A percentile compares a stretch with the other conserved stretches of the same genome.
Conservation (phyloP, 2,113 vertebrate species). For the Chlamydotis undulata region DNA sequence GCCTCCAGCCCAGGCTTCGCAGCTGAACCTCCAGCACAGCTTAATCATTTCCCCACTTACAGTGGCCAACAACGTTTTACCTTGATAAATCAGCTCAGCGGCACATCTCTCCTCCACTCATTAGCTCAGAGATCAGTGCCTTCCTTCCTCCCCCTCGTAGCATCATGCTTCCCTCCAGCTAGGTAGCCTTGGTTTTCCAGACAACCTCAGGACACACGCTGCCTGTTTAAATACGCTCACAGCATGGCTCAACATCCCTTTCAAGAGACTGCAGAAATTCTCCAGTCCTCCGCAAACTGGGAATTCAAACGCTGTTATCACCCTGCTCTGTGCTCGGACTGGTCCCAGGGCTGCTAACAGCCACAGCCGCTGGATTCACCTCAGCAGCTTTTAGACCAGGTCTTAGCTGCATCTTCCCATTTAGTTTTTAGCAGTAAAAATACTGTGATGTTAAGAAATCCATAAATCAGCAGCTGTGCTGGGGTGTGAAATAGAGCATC, state of each 20-base stretch:
- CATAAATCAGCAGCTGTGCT: not conserved
- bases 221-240: not conserved
- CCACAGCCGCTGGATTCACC: not conserved
- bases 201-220: not conserved
- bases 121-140: not conserved
- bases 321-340: rapidly evolving
- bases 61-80: not conserved
- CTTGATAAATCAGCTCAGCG: not conserved
- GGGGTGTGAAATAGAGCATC: not conserved
- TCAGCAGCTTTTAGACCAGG: not conserved
- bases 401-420: not conserved
- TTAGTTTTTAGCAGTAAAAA: not conserved
- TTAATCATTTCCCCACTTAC: not conserved
- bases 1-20: not conserved
- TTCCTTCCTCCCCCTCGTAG: not conserved
- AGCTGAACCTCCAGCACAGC: not conserved
- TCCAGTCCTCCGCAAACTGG: not conserved
- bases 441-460: not conserved
- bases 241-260: not conserved
- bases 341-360: not conserved
- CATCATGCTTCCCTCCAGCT: not conserved
- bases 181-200: not conserved
- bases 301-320: not conserved
- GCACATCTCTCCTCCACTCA: not conserved
- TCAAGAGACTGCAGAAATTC: not conserved